Evolutionary conservation across 1,140 invertebrate species (phyloP).

Genomic region (Macrosteles quadrilineatus): DNA sequence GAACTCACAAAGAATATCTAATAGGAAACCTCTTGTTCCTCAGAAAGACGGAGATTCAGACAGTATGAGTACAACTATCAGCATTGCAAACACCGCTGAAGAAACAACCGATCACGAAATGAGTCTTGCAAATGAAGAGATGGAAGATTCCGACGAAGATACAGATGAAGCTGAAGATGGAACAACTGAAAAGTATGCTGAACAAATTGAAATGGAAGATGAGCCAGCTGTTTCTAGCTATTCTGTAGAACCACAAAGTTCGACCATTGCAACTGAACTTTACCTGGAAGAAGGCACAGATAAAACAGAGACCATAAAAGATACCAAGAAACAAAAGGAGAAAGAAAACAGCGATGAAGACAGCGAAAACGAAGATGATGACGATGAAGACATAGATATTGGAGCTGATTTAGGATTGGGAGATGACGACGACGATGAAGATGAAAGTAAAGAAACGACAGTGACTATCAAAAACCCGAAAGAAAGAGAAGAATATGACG

Average conservation of each 20-base stretch:
- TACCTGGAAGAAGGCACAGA: constrained; percentile 19
- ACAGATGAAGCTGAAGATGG: not conserved
- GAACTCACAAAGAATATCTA: not conserved
- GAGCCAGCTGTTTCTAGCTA: not conserved
- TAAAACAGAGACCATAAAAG: constrained; percentile 8
- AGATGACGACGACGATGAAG: constrained; percentile 46
- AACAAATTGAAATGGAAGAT: constrained; percentile 4
- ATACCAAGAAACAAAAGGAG: constrained; percentile 20
- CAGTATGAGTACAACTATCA: not conserved
- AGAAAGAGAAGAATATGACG: constrained; percentile 42
- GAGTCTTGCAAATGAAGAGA: not conserved
- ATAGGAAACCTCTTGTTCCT: not conserved
- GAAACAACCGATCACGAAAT: not conserved
- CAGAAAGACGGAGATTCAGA: not conserved
- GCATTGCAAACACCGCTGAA: not conserved
- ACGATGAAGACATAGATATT: constrained; percentile 42
- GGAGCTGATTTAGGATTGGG: constrained; percentile 32
- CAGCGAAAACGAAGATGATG: constrained; percentile 43
- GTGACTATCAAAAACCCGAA: constrained; percentile 36
- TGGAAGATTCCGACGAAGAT: not conserved
- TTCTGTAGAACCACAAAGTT: not conserved
- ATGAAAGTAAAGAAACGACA: constrained; percentile 37
- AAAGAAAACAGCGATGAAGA: constrained; percentile 38
- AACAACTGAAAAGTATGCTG: not conserved
- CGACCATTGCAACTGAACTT: not conserved